phyloP scores from a whole-genome alignment of 2,888 invertebrate genomes.

The Boloria euphrosyne region DNA sequence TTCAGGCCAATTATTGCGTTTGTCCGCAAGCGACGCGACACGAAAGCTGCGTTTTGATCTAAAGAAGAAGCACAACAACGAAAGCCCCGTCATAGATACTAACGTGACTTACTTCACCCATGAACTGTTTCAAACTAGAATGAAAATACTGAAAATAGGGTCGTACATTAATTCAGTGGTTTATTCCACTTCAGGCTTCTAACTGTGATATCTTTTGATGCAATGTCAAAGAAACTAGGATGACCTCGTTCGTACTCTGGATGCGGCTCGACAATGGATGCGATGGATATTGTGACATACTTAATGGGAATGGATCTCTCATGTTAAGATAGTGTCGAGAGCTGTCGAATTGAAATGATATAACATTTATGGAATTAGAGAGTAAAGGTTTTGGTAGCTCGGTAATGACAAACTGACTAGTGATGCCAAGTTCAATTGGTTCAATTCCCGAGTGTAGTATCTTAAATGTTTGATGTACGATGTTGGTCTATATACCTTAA shows the following conservation, averaged over 20 bases:
- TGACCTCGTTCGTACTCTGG: constrained; percentile 20
- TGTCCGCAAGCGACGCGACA: background rate
- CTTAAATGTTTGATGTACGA: too few species aligned
- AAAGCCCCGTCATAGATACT: constrained; percentile 4
- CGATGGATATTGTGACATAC: constrained; percentile 7
- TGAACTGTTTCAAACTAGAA: too few species aligned
- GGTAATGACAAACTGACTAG: too few species aligned
- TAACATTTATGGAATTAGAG: too few species aligned
- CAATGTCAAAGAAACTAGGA: constrained; percentile 22
- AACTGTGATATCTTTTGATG: constrained; percentile 18
- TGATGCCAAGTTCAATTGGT: too few species aligned
- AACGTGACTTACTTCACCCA: too few species aligned
- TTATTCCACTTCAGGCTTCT: constrained; percentile 6
- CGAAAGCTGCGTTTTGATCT: constrained; percentile 6
- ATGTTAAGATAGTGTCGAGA: background rate
- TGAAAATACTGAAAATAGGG: constrained; percentile 14
- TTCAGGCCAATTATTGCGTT: background rate
- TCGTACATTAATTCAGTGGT: constrained; percentile 21
- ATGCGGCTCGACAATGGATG: constrained; percentile 5
- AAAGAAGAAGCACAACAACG: constrained; percentile 17
- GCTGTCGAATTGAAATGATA: background rate
- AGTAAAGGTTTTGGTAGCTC: too few species aligned
- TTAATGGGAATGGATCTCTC: background rate
- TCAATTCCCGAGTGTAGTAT: too few species aligned
- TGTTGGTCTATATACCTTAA: too few species aligned